Conservation (phyloP, 2,797 vertebrate genomes). For the Coregonus sp. region DNA sequence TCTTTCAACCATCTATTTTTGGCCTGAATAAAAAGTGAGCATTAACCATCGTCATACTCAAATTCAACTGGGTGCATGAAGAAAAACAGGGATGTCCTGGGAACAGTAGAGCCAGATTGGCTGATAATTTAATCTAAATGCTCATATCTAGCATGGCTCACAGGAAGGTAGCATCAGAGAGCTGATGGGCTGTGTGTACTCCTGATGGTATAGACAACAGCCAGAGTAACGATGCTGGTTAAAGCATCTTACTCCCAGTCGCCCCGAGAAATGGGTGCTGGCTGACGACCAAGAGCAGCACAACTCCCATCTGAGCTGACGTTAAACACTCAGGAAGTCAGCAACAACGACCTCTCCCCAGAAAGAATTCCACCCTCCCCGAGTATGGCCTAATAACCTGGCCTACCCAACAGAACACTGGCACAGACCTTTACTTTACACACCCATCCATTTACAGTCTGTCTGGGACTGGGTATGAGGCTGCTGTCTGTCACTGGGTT, state of each 20-base stretch:
- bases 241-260: neutral
- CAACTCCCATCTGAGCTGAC: slow-evolving; percentile 30
- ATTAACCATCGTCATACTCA: neutral
- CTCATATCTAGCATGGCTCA: neutral
- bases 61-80: too few relatives aligned
- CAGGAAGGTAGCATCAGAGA: neutral
- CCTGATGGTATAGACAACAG: neutral
- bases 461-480: neutral
- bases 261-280: slow-evolving; percentile 1
- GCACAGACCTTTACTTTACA: neutral
- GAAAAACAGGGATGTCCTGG: neutral
- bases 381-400: neutral
- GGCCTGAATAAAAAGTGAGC: slow-evolving; percentile 2
- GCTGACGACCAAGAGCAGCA: slow-evolving; percentile 26
- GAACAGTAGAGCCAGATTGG: neutral
- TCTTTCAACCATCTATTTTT: slow-evolving; percentile 2
- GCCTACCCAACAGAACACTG: neutral
- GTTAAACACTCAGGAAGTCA: slow-evolving; percentile 12
- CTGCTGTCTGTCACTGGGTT: neutral
- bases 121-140: too few relatives aligned
- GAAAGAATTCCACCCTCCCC: slow-evolving; percentile 12
- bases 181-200: neutral
- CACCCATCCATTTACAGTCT: neutral
- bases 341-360: neutral
- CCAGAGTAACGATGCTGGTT: neutral